Conservation (phyloP, 1,140 invertebrate genomes). For the Palaemon carinicauda region DNA sequence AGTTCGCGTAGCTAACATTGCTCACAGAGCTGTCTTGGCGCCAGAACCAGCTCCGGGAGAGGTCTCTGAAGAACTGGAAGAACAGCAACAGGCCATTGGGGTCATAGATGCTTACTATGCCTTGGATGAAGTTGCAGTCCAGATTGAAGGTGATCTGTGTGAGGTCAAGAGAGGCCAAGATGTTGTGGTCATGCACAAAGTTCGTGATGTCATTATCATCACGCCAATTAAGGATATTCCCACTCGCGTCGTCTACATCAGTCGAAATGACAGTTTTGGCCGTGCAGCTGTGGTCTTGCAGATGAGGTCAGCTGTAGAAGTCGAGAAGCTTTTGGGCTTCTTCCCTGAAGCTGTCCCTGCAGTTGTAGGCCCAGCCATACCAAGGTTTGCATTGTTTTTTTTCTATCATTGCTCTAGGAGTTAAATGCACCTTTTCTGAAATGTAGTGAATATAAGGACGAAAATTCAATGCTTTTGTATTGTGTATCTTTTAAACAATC, state of each 20-base stretch:
- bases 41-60: not conserved
- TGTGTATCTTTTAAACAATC: too few relatives aligned
- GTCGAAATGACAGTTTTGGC: conserved; percentile 16
- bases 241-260: conserved; percentile 34
- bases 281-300: conserved; percentile 35
- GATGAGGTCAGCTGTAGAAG: not conserved
- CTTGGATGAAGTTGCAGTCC: conserved; percentile 10
- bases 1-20: not conserved
- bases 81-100: conserved; percentile 14
- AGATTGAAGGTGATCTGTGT: not conserved
- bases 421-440: too few relatives aligned
- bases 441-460: too few relatives aligned
- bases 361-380: not conserved
- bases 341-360: not conserved
- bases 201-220: conserved; percentile 19
- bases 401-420: too few relatives aligned
- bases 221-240: not conserved
- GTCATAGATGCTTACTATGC: conserved; percentile 31
- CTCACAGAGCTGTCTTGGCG: conserved; percentile 14
- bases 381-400: not conserved
- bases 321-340: conserved; percentile 10
- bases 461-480: too few relatives aligned
- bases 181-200: conserved; percentile 20
- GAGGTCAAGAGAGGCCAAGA: not conserved
- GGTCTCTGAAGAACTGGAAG: not conserved